Conservation (phyloP, 2,113 vertebrate species). For the Columba livia region DNA sequence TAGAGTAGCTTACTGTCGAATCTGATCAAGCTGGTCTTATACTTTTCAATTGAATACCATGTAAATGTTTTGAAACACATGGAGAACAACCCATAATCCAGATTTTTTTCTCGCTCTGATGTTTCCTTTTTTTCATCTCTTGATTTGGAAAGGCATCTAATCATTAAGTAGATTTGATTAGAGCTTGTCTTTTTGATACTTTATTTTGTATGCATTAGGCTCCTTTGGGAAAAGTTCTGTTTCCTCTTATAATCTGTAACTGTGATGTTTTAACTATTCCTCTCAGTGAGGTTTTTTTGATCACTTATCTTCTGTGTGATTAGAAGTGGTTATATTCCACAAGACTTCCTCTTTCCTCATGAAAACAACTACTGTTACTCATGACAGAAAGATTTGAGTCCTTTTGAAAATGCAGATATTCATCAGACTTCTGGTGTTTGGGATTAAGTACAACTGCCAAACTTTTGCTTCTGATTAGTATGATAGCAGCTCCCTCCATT, state of each 20-base stretch:
- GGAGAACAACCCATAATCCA: background rate
- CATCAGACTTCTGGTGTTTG: background rate
- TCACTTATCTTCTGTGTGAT: slow-evolving; percentile 40
- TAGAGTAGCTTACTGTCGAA: background rate
- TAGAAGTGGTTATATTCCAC: background rate
- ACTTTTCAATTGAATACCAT: background rate
- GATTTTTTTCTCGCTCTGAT: background rate
- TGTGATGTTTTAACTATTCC: background rate
- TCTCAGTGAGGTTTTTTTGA: slow-evolving; percentile 1
- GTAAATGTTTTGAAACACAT: background rate
- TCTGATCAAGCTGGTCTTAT: background rate
- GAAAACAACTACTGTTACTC: background rate
- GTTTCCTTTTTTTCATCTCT: background rate
- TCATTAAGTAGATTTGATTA: background rate
- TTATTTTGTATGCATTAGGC: background rate
- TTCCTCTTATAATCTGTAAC: background rate
- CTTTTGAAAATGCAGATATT: background rate
- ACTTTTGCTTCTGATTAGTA: background rate
- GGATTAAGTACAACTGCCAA: background rate
- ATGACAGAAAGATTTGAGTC: background rate
- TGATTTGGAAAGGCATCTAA: background rate
- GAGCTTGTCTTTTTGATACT: background rate
- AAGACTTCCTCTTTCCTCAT: slow-evolving; percentile 8
- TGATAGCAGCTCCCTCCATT: background rate
- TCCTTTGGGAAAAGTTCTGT: background rate